Percentiles rank a stretch among this genome's conserved stretches.
Conservation (phyloP, 1,140 invertebrate species). For the Zaprionus inermis region DNA sequence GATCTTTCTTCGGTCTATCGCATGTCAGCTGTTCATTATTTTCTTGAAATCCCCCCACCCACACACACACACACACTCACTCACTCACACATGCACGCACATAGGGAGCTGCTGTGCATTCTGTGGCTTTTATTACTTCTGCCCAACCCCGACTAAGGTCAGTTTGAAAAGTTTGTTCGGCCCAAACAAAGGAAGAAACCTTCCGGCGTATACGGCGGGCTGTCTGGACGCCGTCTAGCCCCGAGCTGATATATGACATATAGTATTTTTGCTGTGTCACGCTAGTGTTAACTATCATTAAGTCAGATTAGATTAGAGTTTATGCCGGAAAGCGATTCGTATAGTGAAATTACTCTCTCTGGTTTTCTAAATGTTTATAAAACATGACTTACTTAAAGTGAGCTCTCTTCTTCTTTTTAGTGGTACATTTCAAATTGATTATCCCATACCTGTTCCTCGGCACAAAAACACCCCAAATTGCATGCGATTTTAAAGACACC, state of each 20-base stretch:
- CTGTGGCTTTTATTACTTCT: constrained; percentile 31
- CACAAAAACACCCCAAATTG: constrained; percentile 73
- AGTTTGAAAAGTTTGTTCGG: constrained; percentile 23
- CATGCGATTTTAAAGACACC: constrained; percentile 74
- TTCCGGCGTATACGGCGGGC: constrained; percentile 6
- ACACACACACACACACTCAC: constrained; percentile 2
- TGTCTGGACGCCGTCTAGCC: constrained; percentile 12
- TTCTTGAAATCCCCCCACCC: constrained; percentile 26
- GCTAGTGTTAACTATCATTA: constrained; percentile 11
- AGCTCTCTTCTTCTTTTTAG: constrained; percentile 24
- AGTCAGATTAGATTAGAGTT: neutral
- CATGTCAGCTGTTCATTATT: constrained; percentile 42
- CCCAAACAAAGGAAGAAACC: constrained; percentile 14
- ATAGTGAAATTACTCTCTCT: neutral
- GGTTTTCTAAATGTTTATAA: constrained; percentile 1
- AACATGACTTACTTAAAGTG: constrained; percentile 15
- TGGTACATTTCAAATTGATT: constrained; percentile 64
- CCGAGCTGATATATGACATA: neutral
- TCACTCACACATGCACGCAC: neutral
- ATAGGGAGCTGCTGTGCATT: constrained; percentile 22
- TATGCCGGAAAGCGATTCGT: neutral
- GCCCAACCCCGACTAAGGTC: constrained; percentile 39
- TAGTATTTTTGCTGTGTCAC: constrained; percentile 20
- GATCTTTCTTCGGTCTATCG: constrained; percentile 16
- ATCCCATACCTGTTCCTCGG: constrained; percentile 72